Percentiles rank a stretch among this genome's conserved stretches.
Conservation (phyloP, 2,113 vertebrate genomes). For the Lophura nycthemera region DNA sequence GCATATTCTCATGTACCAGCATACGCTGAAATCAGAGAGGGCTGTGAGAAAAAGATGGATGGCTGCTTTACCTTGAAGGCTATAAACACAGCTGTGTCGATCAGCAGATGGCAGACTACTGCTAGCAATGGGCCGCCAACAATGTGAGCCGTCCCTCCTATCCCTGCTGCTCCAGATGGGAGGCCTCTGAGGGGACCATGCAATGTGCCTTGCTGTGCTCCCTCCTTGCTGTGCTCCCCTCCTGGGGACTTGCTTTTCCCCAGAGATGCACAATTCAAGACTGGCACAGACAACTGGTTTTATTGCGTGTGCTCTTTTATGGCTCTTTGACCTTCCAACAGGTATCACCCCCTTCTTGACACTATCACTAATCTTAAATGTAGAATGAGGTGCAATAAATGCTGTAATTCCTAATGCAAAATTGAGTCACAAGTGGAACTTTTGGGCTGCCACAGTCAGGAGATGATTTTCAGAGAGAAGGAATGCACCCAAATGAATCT, state of each 20-base stretch:
- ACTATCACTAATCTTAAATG: not conserved
- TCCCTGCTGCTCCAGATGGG: not conserved
- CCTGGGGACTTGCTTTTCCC: not conserved
- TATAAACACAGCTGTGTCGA: conserved; percentile 25
- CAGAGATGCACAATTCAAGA: not conserved
- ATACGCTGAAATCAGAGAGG: not conserved
- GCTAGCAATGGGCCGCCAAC: conserved; percentile 37
- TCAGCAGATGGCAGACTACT: conserved; percentile 55
- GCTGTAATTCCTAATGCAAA: not conserved
- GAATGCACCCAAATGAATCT: conserved; percentile 22
- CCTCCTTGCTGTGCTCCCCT: not conserved
- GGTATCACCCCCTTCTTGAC: not conserved
- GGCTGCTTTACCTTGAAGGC: not conserved
- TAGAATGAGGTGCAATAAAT: not conserved
- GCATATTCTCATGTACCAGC: not conserved
- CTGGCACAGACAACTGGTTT: not conserved
- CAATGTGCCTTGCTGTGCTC: not conserved
- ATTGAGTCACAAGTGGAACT: not conserved
- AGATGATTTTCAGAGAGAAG: not conserved
- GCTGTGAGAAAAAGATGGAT: conserved; percentile 40
- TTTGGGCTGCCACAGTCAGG: not conserved
- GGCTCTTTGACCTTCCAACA: not conserved
- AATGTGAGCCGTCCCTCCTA: not conserved
- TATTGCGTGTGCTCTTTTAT: not conserved
- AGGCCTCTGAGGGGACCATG: not conserved